Base-by-base conservation (phyloP, 2,888 invertebrate genomes). In the Acronicta aceris region DNA sequence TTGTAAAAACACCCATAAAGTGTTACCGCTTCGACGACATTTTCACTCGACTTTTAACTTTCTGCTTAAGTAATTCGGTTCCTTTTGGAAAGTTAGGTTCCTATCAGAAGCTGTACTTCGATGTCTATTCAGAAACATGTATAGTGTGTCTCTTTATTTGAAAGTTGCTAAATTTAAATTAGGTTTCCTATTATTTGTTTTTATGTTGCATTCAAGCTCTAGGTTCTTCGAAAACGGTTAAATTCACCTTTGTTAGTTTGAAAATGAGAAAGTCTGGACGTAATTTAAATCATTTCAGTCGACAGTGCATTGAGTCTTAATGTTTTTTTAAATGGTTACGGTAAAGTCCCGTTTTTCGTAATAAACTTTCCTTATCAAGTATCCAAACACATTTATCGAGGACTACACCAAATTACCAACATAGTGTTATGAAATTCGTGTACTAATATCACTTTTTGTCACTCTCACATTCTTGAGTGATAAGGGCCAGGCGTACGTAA, bases 391-490 rank as follows among this genome's bases (percentile, higher is more conserved):
- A 42, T 70, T 74, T 68, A 71, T 69, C 55, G 63, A 53, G 47
- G 50, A 8, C 33, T 38, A 33, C 43, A 47, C 41, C 10, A 41
- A 51, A 67, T 58, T 55, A 62, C 62, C 42, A 55, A 67, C 45
- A 62, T 36, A 48, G 17, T 38, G 57, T 69, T 71, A 74, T 70
- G 74, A 69, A 53, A 74, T 69, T 74, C 71, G 74, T 74, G 69
- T 74, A 68, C 25, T 57, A 62, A 74, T 62, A 74, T 74, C 55
- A 71, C 69, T 47, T 68, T 68, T 62, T 73, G 59, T 69, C 55
- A 67, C 41, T 67, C 59, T 66, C 59, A 67, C 76, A 80, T 78
- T 80, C 79, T 65, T 71, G 43, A 9, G 25, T 62, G 79, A 74
- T 74, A 79, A 76, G 61, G 17, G 58, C 6, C 40, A 59, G 61